phyloP scores from a whole-genome alignment of 2,888 invertebrate species.

The Xestia ashworthii region DNA sequence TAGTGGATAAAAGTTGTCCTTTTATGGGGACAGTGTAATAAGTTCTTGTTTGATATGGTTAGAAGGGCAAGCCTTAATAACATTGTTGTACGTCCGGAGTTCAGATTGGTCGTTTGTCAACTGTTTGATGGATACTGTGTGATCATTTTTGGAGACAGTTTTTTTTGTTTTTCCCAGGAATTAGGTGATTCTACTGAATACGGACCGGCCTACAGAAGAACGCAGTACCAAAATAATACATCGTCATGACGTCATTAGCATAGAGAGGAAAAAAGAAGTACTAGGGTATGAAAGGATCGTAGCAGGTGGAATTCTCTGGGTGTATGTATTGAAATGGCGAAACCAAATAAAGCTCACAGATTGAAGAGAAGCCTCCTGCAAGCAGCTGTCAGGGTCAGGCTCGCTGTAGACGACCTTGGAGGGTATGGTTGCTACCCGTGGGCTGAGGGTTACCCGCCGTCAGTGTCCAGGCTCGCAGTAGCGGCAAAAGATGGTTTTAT shows the following conservation, averaged over 20 bases:
- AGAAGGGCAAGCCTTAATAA: slow-evolving; percentile 22
- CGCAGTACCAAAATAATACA: neutral
- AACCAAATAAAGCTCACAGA: no score
- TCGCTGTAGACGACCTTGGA: no score
- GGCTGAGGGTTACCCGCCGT: no score
- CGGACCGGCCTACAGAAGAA: neutral
- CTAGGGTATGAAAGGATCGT: neutral
- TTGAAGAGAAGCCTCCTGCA: no score
- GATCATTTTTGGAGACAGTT: neutral
- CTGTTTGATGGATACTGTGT: slow-evolving; percentile 10
- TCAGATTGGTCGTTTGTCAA: slow-evolving; percentile 18
- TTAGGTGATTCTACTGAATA: neutral
- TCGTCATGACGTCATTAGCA: neutral
- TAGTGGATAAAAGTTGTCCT: slow-evolving; percentile 47
- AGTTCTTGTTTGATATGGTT: slow-evolving; percentile 50
- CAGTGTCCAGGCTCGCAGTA: no score
- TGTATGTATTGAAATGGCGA: no score
- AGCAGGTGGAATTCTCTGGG: neutral
- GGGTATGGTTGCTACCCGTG: no score
- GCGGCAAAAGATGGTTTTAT: no score
- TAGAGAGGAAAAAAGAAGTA: neutral
- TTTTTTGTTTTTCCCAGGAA: neutral
- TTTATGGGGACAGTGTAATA: slow-evolving; percentile 55
- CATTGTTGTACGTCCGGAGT: slow-evolving; percentile 20
- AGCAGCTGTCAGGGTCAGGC: no score